Conservation (phyloP, 2,113 vertebrate species). For the Cepphus grylle region DNA sequence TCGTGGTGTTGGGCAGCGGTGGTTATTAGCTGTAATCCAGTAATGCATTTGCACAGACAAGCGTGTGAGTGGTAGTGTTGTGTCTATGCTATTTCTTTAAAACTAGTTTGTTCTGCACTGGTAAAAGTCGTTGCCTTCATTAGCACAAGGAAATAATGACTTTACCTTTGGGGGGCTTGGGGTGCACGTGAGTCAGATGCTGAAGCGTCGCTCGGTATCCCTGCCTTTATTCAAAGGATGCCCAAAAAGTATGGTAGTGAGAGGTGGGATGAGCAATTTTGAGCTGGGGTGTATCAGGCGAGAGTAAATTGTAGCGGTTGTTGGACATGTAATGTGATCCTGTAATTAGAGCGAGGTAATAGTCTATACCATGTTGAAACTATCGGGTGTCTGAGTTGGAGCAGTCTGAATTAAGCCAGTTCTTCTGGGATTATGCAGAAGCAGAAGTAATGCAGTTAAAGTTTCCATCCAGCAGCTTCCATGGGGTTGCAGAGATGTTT, state of each 20-base stretch:
- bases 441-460: background rate
- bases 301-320: slow-evolving; percentile 65
- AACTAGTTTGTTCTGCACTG: background rate
- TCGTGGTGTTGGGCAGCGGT: accelerated
- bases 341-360: slow-evolving; percentile 72
- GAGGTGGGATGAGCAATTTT: slow-evolving; percentile 29
- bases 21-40: background rate
- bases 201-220: background rate
- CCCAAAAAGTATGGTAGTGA: background rate
- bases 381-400: slow-evolving; percentile 56
- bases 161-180: background rate
- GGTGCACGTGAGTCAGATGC: background rate
- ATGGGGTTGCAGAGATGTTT: background rate
- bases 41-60: background rate
- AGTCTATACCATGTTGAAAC: slow-evolving; percentile 38
- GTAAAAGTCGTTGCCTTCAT: background rate
- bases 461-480: background rate
- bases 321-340: slow-evolving; percentile 66
- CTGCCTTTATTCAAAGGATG: background rate
- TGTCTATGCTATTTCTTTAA: background rate
- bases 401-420: background rate
- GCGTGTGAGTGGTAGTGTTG: accelerated
- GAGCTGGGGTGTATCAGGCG: slow-evolving; percentile 15
- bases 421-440: slow-evolving; percentile 3
- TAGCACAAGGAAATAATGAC: background rate